Evolutionary conservation across 1,140 invertebrate species (phyloP), one percentile per base, ranked within the genome.

Genomic region (Drosophila azteca): DNA sequence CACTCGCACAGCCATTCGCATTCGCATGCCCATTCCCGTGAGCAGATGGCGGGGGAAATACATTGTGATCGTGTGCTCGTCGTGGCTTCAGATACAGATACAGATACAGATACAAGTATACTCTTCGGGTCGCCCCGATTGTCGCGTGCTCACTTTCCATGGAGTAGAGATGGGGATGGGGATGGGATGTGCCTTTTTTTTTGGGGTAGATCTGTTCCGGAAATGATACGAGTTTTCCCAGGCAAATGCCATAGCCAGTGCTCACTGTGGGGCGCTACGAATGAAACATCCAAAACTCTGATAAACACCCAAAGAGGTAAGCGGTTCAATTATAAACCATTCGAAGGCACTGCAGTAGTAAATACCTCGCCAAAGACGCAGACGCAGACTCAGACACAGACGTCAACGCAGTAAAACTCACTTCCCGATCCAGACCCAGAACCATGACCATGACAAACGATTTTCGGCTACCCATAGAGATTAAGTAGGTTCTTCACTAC

Each of bases 291-390:
- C 35, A 39, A 43, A 15, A 9, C 13, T 20, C 20, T 48, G 67
- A 70, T 70, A 70, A 58, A 63, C 51, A n/a, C 13, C 43, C 11
- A 39, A 5, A 1, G 13, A 2, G 35, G 41, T 31, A 31, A 65
- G 64, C 26, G 7, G 13, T n/a, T 9, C 15, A 9, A 17, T 9
- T n/a, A 45, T 13, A 29, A 17, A 46, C 15, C 39, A 11, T 17
- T 26, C 26, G 49, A 69, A 22, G 67, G 52, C 44, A 5, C 67
- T 58, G 52, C 35, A 20, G 65, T 53, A 35, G 66, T 70, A 70
- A 70, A 70, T 70, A 70, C 44, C 65, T 50, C 1, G 11, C n/a
- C 65, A 70, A 58, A 70, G 67, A 69, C 64, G 66, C 43, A 35
- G 35, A n/a, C 35, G 44, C 52, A 70, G 67, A 53, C 64, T 24